phyloP scores from a whole-genome alignment of 2,888 invertebrate species.

The Protodeltote pygarga region DNA sequence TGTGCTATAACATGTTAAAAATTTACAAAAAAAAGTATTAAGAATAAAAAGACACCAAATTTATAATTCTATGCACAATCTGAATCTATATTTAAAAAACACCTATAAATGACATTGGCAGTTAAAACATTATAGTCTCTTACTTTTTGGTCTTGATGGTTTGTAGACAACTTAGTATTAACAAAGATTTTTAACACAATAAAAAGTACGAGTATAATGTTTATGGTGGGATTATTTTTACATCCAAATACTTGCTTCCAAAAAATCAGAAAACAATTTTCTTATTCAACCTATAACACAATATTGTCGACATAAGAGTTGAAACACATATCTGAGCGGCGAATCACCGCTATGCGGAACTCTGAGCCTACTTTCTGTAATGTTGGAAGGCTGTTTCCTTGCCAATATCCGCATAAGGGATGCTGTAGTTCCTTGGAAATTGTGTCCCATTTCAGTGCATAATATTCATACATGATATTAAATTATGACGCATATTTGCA shows the following conservation, averaged over 20 bases:
- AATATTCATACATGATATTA: constrained; percentile 27
- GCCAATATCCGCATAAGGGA: constrained; percentile 45
- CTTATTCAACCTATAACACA: constrained; percentile 30
- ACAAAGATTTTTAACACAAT: no score
- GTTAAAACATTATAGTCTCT: no score
- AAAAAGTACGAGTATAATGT: no score
- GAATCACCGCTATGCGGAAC: constrained; percentile 20
- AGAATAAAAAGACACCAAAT: no score
- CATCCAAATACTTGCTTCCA: constrained; percentile 14
- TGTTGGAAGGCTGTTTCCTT: constrained; percentile 48
- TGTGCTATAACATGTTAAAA: no score
- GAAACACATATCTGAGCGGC: constrained; percentile 39
- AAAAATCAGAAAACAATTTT: constrained; percentile 37
- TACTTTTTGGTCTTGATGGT: no score
- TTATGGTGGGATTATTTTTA: constrained; percentile 2
- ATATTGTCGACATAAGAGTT: constrained; percentile 27
- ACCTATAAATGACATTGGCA: no score
- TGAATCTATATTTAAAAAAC: no score
- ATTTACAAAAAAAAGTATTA: no score
- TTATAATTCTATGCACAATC: no score
- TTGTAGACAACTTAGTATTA: no score
- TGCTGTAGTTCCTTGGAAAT: constrained; percentile 34
- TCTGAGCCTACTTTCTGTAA: constrained; percentile 45
- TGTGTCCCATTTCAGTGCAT: constrained; percentile 29
- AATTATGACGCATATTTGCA: constrained; percentile 31